These are phyloP conservation scores for Centropyge bicolor DNA, from an alignment of 2,797 vertebrate species.

Conservation along the genomic window DNA sequence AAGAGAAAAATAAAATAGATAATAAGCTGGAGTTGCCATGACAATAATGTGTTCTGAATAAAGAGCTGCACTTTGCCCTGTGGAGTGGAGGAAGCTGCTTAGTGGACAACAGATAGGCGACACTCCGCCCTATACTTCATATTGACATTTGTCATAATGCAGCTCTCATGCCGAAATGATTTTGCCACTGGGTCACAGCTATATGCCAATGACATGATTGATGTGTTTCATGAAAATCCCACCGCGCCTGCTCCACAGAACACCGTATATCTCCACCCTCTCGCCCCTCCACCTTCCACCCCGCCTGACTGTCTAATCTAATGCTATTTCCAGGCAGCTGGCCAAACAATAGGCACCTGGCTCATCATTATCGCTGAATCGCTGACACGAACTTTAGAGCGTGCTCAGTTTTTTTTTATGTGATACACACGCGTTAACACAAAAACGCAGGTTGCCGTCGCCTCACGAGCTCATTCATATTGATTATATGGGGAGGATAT, in stretches of 20 bases:
- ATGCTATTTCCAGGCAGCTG: conserved; percentile 70
- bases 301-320: conserved; percentile 59
- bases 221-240: conserved; percentile 69
- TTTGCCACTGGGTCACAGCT: conserved; percentile 49
- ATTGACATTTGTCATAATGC: conserved; percentile 65
- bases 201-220: conserved; percentile 54
- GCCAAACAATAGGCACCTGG: conserved; percentile 73
- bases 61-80: neutral
- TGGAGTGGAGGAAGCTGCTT: conserved; percentile 25
- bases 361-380: conserved; percentile 61
- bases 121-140: conserved; percentile 27
- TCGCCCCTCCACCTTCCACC: conserved; percentile 3
- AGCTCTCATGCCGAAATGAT: conserved; percentile 40
- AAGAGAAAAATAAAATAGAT: neutral
- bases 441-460: neutral
- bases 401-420: conserved; percentile 42
- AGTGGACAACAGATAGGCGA: conserved; percentile 27
- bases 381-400: conserved; percentile 64
- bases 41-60: neutral
- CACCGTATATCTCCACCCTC: conserved; percentile 9
- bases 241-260: conserved; percentile 39
- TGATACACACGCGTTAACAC: conserved; percentile 30
- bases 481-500: conserved; percentile 42
- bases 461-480: conserved; percentile 23
- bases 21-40: neutral